Percentiles rank a stretch among this genome's conserved stretches.
phyloP scores from a whole-genome alignment of 92 coral and sea anemone species.

The Pocillopora meandrina region DNA sequence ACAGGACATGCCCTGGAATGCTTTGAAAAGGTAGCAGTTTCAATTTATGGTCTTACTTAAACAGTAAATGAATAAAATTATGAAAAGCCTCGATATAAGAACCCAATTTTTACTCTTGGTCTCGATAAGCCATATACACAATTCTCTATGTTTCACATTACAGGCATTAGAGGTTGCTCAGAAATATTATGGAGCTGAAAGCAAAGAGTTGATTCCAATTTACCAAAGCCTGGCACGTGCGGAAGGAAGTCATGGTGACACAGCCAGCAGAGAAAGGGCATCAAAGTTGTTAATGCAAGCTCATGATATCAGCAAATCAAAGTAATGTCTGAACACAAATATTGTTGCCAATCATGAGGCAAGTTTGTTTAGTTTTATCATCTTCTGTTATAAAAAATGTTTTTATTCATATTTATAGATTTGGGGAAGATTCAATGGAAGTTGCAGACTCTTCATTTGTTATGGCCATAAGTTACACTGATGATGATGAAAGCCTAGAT shows the following conservation, averaged over 20 bases:
- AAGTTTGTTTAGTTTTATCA: no score
- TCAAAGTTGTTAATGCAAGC: slow-evolving; percentile 76
- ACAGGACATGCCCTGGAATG: slow-evolving; percentile 83
- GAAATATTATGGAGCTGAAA: slow-evolving; percentile 70
- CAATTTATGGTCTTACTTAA: not conserved
- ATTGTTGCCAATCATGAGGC: no score
- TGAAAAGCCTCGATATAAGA: no score
- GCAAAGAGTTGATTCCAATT: slow-evolving; percentile 73
- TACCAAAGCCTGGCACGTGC: slow-evolving; percentile 86
- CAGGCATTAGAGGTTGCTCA: slow-evolving; percentile 81
- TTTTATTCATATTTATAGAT: slow-evolving; percentile 28
- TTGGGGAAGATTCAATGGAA: slow-evolving; percentile 68
- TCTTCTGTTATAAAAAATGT: no score
- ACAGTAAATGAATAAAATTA: no score
- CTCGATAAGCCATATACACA: no score
- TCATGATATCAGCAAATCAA: slow-evolving; percentile 68
- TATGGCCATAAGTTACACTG: slow-evolving; percentile 43
- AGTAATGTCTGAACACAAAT: slow-evolving; percentile 28
- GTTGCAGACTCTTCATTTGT: slow-evolving; percentile 79
- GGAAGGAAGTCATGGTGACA: slow-evolving; percentile 74
- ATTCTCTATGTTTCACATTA: not conserved
- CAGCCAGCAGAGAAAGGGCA: slow-evolving; percentile 66
- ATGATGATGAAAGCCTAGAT: slow-evolving; percentile 25
- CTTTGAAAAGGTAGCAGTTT: slow-evolving; percentile 73
- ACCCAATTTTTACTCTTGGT: no score